Base-by-base conservation (phyloP, 1,140 invertebrate species). In the Papilio polyxenes region DNA sequence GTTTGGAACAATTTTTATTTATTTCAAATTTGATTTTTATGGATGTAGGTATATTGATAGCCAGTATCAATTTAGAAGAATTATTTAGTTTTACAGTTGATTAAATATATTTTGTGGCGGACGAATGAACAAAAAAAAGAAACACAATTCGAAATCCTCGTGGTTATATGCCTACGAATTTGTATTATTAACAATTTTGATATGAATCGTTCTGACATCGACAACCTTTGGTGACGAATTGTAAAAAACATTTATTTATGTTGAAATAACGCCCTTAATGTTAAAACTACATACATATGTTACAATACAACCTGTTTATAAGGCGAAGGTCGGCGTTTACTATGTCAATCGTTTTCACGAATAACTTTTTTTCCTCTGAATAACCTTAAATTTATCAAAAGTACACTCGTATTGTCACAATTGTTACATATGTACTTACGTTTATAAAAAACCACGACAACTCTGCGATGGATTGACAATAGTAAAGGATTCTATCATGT, bases 371-470 rank as follows among this genome's bases (percentile, higher is more conserved):
- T 75, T 49, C 44, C 74, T 75, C 69, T 31, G 44, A 13, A 75
- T 37, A 75, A 75, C 44, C 44, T 75, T 75, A 48, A 75, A 75
- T 75, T 49, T 75, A 75, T 20, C 74, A 48, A 75, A 72, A 75
- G 2, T 49, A 40, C 74, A 44, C 8, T 4, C 15, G 13, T 74
- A 69, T 40, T 15, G 69, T 37, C 2, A 31, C 9, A 72, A 37
- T 20, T 31, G 69, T 20, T n/a, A 59, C 56, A 51, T 53, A 13
- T 13, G 11, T 53, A 53, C 17, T 7, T 53, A 53, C 1, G 7
- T 44, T 44, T 44, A 44, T 44, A 44, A 44, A 44, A 44, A 44
- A 44, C 40, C 4, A 44, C 40, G 40, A 44, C 7, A 44, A 44
- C 40, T 44, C 40, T 44, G 40, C 40, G 7, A 44, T 44, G 40